A percentile compares a stretch with the other conserved stretches of the same genome.
Conservation (phyloP, 2,113 vertebrate species). For the Theropithecus gelada region DNA sequence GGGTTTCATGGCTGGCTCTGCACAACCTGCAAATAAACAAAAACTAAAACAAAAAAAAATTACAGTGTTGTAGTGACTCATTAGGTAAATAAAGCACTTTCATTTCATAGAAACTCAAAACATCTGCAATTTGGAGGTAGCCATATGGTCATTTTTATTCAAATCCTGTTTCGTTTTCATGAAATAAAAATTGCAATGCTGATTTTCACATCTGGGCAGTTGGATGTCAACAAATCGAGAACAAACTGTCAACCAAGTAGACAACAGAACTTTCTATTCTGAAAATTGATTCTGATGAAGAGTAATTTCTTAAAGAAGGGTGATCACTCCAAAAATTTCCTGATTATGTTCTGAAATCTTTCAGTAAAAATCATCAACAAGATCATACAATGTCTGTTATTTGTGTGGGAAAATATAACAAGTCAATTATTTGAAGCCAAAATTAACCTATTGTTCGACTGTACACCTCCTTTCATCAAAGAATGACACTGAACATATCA, state of each 20-base stretch:
- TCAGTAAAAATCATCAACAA: neutral
- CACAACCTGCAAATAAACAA: rapidly evolving
- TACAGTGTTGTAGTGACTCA: too few relatives aligned
- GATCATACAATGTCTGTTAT: neutral
- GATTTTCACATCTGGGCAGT: neutral
- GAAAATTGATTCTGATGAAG: neutral
- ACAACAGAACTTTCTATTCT: neutral
- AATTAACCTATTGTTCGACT: neutral
- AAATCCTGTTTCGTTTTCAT: neutral
- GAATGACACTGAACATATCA: neutral
- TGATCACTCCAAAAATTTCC: neutral
- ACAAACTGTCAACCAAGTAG: neutral
- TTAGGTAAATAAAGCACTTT: neutral
- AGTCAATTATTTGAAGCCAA: neutral
- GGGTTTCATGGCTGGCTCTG: neutral
- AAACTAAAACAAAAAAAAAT: neutral
- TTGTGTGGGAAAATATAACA: neutral
- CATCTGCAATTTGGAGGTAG: neutral
- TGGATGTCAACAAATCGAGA: neutral
- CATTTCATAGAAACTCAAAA: neutral
- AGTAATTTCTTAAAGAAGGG: neutral
- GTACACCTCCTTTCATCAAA: neutral
- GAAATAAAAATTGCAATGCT: neutral
- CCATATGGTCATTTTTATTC: neutral
- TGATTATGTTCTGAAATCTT: neutral